Evolutionary conservation across 2,888 invertebrate species (phyloP), one percentile per base, ranked within the genome.

Genomic region (Tryphoninae sp.): DNA sequence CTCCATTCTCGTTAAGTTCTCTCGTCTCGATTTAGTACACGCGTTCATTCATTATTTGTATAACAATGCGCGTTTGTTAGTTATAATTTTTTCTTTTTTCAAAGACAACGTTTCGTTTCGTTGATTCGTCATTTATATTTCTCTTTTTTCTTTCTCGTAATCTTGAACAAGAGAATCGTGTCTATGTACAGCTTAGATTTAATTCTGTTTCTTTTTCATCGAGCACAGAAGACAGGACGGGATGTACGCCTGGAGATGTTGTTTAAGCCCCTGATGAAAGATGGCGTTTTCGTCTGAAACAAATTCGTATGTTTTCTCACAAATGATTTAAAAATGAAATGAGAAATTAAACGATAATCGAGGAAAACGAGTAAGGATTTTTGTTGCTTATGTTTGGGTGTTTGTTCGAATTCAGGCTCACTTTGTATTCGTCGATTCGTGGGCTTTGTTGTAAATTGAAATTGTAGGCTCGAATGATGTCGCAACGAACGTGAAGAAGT

Each of bases 381-480:
- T 33, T 22, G 62, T 62, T 11, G 53, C 33, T 55, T 42, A 42
- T 42, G 42, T 55, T 23, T 16, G 64, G 64, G 64, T 22, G 23
- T 55, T 67, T n/a, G 9, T 67, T 67, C 53, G 4, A 40, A 22
- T n/a, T 53, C 9, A 13, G 51, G 40, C 16, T 26, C 45, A 61
- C 13, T 59, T 26, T 67, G 22, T 59, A 59, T 49, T 76, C 42
- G 61, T 51, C 40, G 67, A 59, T 33, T 40, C 19, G 55, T 16
- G n/a, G 0, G 19, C 13, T 42, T 61, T 49, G 42, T 76, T 59
- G 68, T 26, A 9, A 51, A 13, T 55, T 58, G 22, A 45, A 75
- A 75, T 76, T 40, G 69, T 67, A 40, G 61, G 72, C 76, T 53
- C 65, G 69, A 71, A 33, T 71, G 64, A 62, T 19, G 72, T 76